Evolutionary conservation across 35 echinoderm and acorn worm genomes (phyloP), one percentile per base, ranked within the genome.

Genomic region (Lytechinus variegatus): DNA sequence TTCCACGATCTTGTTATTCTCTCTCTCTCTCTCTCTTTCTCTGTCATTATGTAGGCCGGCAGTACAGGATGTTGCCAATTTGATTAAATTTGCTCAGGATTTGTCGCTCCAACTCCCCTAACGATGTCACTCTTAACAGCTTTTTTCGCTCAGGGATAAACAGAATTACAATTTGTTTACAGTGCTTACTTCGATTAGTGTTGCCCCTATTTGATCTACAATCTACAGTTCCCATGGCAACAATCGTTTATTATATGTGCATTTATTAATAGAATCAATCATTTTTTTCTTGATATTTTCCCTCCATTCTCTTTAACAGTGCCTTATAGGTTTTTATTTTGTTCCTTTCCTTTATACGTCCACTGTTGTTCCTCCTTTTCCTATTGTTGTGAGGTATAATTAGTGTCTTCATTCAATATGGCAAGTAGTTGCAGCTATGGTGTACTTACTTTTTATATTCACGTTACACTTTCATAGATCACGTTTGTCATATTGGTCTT

Each of bases 401-500:
- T 90, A 90, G 88, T 90, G 88, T 90, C 88, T 52, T 90, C 28
- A 90, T 90, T 3, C 52, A 12, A 54, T 90, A 54, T 52, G 12
- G 88, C 88, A 90, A 90, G 88, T 90, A 54, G 88, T 28, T 44
- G 52, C 88, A 10, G 88, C 88, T 90, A 90, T 90, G 88, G 88
- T 90, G 88, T 90, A 90, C 88, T 90, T 90, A 90, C 88, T 90
- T 90, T 90, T 90, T 90, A 90, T 90, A 90, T 90, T 90, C 88
- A 90, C 11, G 52, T 90, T 90, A 28, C 29, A 90, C 52, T 90
- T 90, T 90, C 88, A 90, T 90, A 90, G 88, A 90, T 90, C 16
- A 13, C 29, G n/a, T 90, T 10, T 52, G 11, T 52, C 88, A 90
- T 33, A 10, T 90, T 79, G 7, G 52, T 12, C 88, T 90, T 33